Evolutionary conservation across 2,888 invertebrate genomes (phyloP).

Genomic region (Pegoplata infirma): DNA sequence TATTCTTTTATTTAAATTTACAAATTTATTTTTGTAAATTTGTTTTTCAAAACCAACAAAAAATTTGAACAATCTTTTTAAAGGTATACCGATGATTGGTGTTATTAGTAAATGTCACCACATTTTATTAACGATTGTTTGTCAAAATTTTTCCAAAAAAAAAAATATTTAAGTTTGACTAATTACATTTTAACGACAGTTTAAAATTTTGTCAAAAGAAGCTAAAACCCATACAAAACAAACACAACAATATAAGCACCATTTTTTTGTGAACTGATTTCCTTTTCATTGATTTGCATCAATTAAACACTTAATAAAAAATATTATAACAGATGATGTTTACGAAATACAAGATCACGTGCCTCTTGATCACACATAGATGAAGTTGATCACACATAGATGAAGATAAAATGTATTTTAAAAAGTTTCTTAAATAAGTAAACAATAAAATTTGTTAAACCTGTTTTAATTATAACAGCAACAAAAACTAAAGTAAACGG

Average conservation of each 20-base stretch:
- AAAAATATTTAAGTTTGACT: neutral
- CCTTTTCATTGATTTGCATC: conserved; percentile 24
- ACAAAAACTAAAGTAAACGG: conserved; percentile 1
- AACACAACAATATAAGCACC: neutral
- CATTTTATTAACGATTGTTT: neutral
- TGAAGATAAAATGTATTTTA: neutral
- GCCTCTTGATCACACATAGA: conserved; percentile 7
- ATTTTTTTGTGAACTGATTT: neutral
- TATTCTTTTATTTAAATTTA: too few species aligned
- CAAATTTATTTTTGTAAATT: too few species aligned
- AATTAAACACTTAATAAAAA: conserved; percentile 5
- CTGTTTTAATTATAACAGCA: conserved; percentile 9
- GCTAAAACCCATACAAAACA: neutral
- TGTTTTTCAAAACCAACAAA: too few species aligned
- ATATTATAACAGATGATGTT: neutral
- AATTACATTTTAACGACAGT: conserved; percentile 14
- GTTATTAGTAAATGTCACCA: conserved; percentile 1
- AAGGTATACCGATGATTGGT: too few species aligned
- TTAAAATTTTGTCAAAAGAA: conserved; percentile 1
- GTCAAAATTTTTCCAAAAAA: neutral
- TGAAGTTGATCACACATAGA: neutral
- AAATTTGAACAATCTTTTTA: too few species aligned
- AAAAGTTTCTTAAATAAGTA: neutral
- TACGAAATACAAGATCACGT: neutral
- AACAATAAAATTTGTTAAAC: neutral